A percentile compares a stretch with the other conserved stretches of the same genome.
phyloP scores from a whole-genome alignment of 2,888 invertebrate genomes.

The Glyphotaelius pellucidus region DNA sequence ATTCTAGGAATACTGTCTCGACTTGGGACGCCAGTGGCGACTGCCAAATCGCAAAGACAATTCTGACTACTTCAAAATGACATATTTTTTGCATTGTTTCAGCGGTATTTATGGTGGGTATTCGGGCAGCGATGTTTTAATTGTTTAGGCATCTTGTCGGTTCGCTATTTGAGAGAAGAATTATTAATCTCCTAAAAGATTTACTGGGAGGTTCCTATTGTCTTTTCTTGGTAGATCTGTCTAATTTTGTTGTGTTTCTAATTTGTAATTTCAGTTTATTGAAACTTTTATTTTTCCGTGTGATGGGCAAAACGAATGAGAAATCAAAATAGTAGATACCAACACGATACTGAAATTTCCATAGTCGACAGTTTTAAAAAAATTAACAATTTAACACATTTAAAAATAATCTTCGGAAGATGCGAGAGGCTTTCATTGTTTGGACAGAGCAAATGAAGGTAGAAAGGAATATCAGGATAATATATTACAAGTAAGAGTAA shows the following conservation, averaged over 20 bases:
- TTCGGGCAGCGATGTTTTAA: slow-evolving; percentile 8
- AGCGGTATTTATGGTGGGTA: slow-evolving; percentile 23
- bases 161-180: neutral
- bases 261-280: no score
- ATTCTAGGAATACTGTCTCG: slow-evolving; percentile 41
- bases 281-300: no score
- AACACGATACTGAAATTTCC: no score
- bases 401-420: neutral
- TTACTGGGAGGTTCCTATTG: slow-evolving; percentile 4
- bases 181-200: neutral
- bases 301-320: neutral
- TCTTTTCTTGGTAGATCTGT: neutral
- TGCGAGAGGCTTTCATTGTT: neutral
- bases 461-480: neutral
- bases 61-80: neutral
- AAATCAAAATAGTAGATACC: neutral
- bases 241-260: neutral
- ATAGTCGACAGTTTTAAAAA: no score
- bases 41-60: slow-evolving; percentile 16
- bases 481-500: neutral
- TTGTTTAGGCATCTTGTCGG: neutral
- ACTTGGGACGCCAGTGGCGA: slow-evolving; percentile 22
- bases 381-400: neutral
- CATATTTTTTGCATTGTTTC: slow-evolving; percentile 42
- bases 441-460: neutral